Base-by-base conservation (phyloP, 2,797 vertebrate genomes). In the Gambelia wislizenii region DNA sequence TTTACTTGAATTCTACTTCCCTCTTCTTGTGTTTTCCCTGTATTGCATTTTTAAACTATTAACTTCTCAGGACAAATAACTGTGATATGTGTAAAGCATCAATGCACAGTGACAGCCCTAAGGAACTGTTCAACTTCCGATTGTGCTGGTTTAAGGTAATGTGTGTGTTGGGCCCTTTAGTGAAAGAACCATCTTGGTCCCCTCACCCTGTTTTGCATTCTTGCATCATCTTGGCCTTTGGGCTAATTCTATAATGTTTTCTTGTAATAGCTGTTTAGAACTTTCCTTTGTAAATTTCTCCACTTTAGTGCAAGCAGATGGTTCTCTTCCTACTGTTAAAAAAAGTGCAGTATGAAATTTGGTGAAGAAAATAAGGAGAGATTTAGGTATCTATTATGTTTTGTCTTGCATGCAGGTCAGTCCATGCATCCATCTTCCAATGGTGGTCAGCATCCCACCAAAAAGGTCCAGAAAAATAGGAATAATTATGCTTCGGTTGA, bases 401-500 rank as follows among this genome's bases (percentile, higher is more conserved):
- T 87, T 96, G 92, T 93, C 94, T 95, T 90, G 90, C 95, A 89
- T 90, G 33, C 95, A 99, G 99, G 98, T 97, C 99, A 99, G 92
- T 98, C 98, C 91, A 97, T 99, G 95, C 98, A 99, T 89, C 98
- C 98, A 75, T 98, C 98, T 79, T 96, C 98, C 92, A 98, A 97
- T 79, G 97, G 98, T 95, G 98, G 96, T 92, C 97, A 97, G 83
- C 98, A 98, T 94, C 95, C 97, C 56, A 97, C 97, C 39, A 99
- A 99, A 96, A 99, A 99, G 93, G 98, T 99, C 93, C 98, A 98
- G 96, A 99, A 99, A 96, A 99, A 99, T 93, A 98, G 99, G 95
- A 99, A 99, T 97, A 99, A 99, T 94, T 99, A 99, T 52, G 99
- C 99, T 27, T 99, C 99, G 85, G 99, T 99, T 42, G 99, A 99